Conservation (phyloP, 2,113 vertebrate genomes). For the Plecturocebus donacophilus region DNA sequence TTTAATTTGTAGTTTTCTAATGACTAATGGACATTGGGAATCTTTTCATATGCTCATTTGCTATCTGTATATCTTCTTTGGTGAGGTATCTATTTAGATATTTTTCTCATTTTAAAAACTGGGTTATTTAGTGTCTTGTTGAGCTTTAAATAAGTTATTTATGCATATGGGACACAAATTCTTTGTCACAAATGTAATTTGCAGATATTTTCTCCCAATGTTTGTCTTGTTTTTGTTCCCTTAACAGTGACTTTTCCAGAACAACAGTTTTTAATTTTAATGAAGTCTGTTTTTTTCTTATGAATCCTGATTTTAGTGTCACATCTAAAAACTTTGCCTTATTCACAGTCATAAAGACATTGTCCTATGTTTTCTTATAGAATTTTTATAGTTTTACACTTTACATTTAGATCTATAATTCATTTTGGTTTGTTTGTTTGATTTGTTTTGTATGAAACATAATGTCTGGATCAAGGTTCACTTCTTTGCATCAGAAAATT, state of each 20-base stretch:
- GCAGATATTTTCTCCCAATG: neutral
- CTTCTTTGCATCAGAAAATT: neutral
- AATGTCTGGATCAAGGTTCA: neutral
- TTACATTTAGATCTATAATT: neutral
- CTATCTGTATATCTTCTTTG: neutral
- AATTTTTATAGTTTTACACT: neutral
- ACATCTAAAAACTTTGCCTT: neutral
- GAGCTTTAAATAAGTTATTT: neutral
- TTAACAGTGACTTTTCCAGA: neutral
- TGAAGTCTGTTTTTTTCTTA: neutral
- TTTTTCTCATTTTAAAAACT: neutral
- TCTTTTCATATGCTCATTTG: neutral
- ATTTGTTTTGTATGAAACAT: neutral
- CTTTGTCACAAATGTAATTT: neutral
- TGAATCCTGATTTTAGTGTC: neutral
- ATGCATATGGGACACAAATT: neutral
- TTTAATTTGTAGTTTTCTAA: neutral
- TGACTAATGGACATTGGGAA: neutral
- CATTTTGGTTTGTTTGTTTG: neutral
- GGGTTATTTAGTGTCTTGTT: neutral
- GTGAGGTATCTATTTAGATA: neutral
- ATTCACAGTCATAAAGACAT: neutral
- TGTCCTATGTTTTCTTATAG: neutral
- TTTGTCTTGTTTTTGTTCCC: neutral
- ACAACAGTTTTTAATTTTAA: neutral